A percentile compares a stretch with the other conserved stretches of the same genome.
Evolutionary conservation across 2,888 invertebrate species (phyloP).

Genomic region (Tenodera sinensis): DNA sequence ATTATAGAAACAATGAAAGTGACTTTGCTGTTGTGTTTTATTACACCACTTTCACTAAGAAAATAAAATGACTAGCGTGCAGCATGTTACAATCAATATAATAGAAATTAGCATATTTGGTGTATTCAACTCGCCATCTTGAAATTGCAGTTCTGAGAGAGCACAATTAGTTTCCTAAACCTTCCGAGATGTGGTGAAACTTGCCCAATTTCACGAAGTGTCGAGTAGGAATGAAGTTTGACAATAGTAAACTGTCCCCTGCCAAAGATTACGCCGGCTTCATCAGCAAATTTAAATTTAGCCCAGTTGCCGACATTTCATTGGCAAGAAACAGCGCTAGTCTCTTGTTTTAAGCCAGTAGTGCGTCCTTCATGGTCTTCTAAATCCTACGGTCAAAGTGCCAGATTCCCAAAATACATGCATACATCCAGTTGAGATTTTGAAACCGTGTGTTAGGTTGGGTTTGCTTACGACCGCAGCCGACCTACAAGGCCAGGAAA

Average conservation of each 20-base stretch:
- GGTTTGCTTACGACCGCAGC: not conserved
- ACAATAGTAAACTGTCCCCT: not conserved
- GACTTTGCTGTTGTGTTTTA: too few species aligned
- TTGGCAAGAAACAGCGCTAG: not conserved
- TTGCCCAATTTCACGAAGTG: not conserved
- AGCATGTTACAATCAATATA: too few species aligned
- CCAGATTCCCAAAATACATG: not conserved
- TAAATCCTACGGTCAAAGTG: not conserved
- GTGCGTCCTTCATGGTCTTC: not conserved
- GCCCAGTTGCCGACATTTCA: constrained; percentile 9
- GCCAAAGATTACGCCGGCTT: not conserved
- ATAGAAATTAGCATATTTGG: too few species aligned
- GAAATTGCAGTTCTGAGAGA: too few species aligned
- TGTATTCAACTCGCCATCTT: too few species aligned
- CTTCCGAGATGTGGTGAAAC: too few species aligned
- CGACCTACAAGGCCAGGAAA: not conserved
- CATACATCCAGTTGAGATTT: not conserved
- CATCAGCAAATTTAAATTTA: not conserved
- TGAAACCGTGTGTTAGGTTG: not conserved
- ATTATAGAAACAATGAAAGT: too few species aligned
- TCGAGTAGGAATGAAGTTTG: not conserved
- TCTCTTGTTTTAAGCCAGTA: not conserved
- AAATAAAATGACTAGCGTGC: too few species aligned
- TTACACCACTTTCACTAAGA: too few species aligned
- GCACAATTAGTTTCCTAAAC: too few species aligned